A percentile compares a stretch with the other conserved stretches of the same genome.
phyloP scores from a whole-genome alignment of 2,797 vertebrate genomes.

The Pelobates cultripes region DNA sequence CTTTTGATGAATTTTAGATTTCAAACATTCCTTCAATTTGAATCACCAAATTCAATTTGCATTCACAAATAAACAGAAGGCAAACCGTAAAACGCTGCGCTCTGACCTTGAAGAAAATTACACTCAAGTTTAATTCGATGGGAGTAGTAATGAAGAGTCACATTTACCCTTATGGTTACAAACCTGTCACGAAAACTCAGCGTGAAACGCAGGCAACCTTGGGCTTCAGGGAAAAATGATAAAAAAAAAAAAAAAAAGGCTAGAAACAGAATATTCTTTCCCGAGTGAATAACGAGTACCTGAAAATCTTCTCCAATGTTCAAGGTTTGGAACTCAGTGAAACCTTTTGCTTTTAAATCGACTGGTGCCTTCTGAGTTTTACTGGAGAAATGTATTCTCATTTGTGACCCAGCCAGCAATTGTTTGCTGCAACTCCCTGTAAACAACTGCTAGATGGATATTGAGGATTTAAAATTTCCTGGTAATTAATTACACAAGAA shows the following conservation, averaged over 20 bases:
- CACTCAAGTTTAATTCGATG: slow-evolving; percentile 72
- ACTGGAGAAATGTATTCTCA: no score
- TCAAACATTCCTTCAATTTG: slow-evolving; percentile 68
- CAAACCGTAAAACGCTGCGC: slow-evolving; percentile 69
- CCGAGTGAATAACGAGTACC: not conserved
- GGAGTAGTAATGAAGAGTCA: slow-evolving; percentile 65
- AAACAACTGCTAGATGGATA: no score
- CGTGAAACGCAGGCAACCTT: slow-evolving; percentile 41
- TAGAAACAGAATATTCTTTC: not conserved
- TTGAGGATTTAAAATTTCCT: no score
- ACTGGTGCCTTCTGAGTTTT: no score
- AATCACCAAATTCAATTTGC: slow-evolving; percentile 75
- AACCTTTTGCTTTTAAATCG: no score
- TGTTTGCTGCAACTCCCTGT: no score
- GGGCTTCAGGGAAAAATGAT: slow-evolving; percentile 15
- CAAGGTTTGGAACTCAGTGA: not conserved
- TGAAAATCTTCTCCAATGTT: not conserved
- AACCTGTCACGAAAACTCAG: slow-evolving; percentile 57
- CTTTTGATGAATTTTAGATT: slow-evolving; percentile 66
- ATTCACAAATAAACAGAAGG: slow-evolving; percentile 77
- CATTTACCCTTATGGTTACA: slow-evolving; percentile 60
- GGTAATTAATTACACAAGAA: no score
- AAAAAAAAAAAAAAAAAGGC: not conserved
- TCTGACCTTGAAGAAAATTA: slow-evolving; percentile 79
- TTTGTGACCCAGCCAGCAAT: no score